A percentile compares a stretch with the other conserved stretches of the same genome.
These are phyloP conservation scores for Poliocrania exsul DNA, from an alignment of 2,797 vertebrate species.

Conservation along the genomic window DNA sequence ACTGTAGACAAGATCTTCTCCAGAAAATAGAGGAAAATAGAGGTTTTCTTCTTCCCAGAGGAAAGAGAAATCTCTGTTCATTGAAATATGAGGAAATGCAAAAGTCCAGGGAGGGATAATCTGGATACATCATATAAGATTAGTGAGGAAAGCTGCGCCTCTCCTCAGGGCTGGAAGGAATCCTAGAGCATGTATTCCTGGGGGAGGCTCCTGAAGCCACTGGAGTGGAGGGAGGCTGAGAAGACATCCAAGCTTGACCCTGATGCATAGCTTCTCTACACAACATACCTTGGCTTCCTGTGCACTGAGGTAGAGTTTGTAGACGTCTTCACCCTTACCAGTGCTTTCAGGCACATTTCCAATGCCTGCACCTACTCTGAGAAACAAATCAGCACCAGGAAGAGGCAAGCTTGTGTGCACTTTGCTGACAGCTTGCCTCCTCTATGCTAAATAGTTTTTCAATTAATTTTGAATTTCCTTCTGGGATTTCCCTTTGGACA, in stretches of 20 bases:
- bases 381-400: neutral
- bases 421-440: neutral
- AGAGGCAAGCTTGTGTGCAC: neutral
- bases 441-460: neutral
- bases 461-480: neutral
- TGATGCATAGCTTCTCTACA: neutral
- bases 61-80: neutral
- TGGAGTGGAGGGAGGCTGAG: neutral
- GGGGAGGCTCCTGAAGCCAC: neutral
- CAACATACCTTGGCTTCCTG: neutral
- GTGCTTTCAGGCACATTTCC: neutral
- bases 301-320: neutral
- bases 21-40: neutral
- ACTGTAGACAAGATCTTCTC: neutral
- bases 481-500: neutral
- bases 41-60: neutral
- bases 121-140: neutral
- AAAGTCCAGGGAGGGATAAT: neutral
- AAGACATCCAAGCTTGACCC: neutral
- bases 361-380: neutral
- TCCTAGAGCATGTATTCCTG: neutral
- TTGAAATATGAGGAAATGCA: rapidly evolving
- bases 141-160: neutral
- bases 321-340: neutral
- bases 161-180: neutral